Evolutionary conservation across 2,888 invertebrate genomes (phyloP).

Genomic region (Gandaritis pyraliata): DNA sequence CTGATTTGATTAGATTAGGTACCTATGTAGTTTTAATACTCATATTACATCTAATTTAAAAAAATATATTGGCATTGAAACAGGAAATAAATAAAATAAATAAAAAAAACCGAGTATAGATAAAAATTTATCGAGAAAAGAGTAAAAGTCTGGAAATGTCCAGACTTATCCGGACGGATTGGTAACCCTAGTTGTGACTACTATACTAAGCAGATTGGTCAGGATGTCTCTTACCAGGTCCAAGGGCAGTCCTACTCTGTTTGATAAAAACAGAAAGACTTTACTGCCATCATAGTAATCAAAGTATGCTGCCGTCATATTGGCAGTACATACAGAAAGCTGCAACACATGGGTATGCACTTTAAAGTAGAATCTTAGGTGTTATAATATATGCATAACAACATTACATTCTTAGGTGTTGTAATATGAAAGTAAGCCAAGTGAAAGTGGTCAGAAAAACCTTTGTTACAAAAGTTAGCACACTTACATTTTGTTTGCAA

Average conservation of each 20-base stretch:
- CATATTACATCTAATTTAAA: no score
- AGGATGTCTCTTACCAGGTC: conserved; percentile 87
- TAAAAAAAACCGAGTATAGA: no score
- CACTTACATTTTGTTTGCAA: conserved; percentile 10
- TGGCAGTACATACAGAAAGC: conserved; percentile 25
- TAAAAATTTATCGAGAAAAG: no score
- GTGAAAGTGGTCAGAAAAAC: conserved; percentile 26
- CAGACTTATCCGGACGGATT: no score
- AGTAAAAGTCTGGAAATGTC: no score
- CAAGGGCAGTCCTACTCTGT: conserved; percentile 88
- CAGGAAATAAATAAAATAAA: no score
- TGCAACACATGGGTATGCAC: conserved; percentile 22
- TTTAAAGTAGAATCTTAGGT: not conserved
- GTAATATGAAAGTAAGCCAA: conserved; percentile 10
- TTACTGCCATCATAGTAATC: conserved; percentile 89
- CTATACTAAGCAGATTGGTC: not conserved
- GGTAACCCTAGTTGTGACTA: no score
- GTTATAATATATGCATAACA: no score
- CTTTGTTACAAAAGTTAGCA: not conserved
- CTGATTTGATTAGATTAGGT: no score
- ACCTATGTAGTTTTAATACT: no score
- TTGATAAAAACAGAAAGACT: conserved; percentile 88
- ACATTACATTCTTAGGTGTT: no score
- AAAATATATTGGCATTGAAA: no score
- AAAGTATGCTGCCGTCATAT: conserved; percentile 62